Evolutionary conservation across 1,140 invertebrate species (phyloP).

Genomic region (Ruditapes philippinarum): DNA sequence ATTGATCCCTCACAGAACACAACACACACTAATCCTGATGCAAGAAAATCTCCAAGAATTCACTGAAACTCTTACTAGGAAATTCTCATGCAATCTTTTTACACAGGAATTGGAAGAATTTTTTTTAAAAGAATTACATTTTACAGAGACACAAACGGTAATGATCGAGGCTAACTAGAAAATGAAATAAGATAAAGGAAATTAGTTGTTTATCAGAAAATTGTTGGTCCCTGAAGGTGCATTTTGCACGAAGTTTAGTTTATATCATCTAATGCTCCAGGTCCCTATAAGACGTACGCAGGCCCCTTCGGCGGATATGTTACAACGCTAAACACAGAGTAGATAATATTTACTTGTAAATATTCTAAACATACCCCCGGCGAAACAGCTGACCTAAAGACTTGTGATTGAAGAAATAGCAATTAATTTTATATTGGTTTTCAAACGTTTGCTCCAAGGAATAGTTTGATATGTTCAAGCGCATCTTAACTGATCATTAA

Average conservation of each 20-base stretch:
- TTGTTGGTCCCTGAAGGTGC: slow-evolving; percentile 49
- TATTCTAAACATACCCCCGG: slow-evolving; percentile 38
- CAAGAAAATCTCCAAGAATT: not conserved
- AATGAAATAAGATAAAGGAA: slow-evolving; percentile 35
- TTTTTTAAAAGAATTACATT: slow-evolving; percentile 9
- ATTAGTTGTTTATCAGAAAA: slow-evolving; percentile 64
- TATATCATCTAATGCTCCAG: slow-evolving; percentile 38
- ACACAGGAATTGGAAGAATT: not conserved
- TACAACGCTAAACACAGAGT: slow-evolving; percentile 3
- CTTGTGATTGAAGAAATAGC: slow-evolving; percentile 22
- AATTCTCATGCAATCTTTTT: not conserved
- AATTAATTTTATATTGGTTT: slow-evolving; percentile 63
- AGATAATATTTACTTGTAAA: slow-evolving; percentile 33
- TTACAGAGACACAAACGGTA: slow-evolving; percentile 25
- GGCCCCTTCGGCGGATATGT: slow-evolving; percentile 34
- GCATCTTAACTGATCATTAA: slow-evolving; percentile 7
- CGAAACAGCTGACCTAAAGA: slow-evolving; percentile 51
- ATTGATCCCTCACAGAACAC: not conserved
- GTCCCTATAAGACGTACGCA: slow-evolving; percentile 33
- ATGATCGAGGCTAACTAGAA: slow-evolving; percentile 57
- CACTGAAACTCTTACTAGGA: not conserved
- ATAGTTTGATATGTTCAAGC: slow-evolving; percentile 12
- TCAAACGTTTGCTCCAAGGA: slow-evolving; percentile 42
- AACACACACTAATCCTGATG: not conserved
- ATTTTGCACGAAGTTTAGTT: slow-evolving; percentile 48